A percentile compares a stretch with the other conserved stretches of the same genome.
Evolutionary conservation across 2,797 vertebrate species (phyloP).

Genomic region (Bufotes viridis): DNA sequence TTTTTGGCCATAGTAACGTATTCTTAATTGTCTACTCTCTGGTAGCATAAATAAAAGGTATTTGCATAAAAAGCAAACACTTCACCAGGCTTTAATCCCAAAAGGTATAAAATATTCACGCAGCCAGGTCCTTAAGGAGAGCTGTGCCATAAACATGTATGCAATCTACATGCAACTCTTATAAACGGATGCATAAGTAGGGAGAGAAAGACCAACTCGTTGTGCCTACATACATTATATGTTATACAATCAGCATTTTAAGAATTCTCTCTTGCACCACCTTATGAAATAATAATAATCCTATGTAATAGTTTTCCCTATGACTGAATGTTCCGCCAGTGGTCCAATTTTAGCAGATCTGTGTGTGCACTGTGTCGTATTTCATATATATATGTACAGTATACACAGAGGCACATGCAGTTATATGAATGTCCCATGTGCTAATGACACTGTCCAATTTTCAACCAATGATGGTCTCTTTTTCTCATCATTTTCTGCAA

Average conservation of each 20-base stretch:
- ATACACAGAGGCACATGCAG: background rate
- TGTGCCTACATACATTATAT: background rate
- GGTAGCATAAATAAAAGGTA: constrained; percentile 22
- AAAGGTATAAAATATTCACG: constrained; percentile 37
- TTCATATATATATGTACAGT: background rate
- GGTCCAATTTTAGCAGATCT: background rate
- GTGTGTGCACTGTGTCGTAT: background rate
- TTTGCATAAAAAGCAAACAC: constrained; percentile 40
- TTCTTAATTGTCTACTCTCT: background rate
- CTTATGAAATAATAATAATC: background rate
- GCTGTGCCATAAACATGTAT: background rate
- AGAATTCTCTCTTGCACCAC: background rate
- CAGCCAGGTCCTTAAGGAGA: background rate
- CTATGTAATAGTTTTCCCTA: background rate
- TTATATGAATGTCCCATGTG: background rate
- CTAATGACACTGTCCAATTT: background rate
- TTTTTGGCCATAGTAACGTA: background rate
- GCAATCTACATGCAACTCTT: background rate
- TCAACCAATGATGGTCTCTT: background rate
- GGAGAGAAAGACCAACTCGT: background rate
- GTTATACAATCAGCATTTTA: background rate
- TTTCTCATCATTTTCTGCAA: background rate
- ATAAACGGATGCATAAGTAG: background rate
- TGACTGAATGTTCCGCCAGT: background rate
- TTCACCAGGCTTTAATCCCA: constrained; percentile 38